Evolutionary conservation across 2,888 invertebrate genomes (phyloP).

Genomic region (Meta bourneti): DNA sequence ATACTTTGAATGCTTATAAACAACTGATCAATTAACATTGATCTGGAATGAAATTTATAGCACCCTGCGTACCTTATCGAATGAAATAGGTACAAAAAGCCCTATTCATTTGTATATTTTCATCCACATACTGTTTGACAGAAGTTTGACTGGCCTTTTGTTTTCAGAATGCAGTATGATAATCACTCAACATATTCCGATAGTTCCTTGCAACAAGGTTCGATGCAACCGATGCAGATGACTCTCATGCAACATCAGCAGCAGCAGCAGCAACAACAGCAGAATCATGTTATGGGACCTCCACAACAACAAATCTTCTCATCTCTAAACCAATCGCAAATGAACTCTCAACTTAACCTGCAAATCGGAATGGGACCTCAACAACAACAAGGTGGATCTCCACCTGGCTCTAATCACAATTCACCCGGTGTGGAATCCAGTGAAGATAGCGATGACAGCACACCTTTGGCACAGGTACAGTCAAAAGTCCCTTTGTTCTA

Average conservation of each 20-base stretch:
- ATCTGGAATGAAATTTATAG: no score
- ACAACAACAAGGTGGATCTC: constrained; percentile 71
- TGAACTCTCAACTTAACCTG: constrained; percentile 78
- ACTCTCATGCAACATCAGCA: constrained; percentile 56
- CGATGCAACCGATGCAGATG: constrained; percentile 42
- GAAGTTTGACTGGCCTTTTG: background rate
- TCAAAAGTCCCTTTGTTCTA: no score
- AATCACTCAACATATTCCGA: constrained; percentile 46
- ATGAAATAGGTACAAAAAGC: no score
- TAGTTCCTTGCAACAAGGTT: constrained; percentile 80
- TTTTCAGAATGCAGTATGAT: constrained; percentile 69
- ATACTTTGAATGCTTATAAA: no score
- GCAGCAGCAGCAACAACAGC: constrained; percentile 83
- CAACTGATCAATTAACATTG: no score
- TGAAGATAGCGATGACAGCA: constrained; percentile 91
- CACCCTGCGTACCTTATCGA: no score
- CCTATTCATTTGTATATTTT: no score
- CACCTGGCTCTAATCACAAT: constrained; percentile 78
- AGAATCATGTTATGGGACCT: constrained; percentile 57
- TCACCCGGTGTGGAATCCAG: constrained; percentile 87
- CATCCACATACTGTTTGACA: no score
- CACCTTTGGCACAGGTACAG: constrained; percentile 80
- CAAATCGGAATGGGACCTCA: constrained; percentile 77
- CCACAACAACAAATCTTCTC: constrained; percentile 65
- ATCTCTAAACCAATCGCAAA: constrained; percentile 79